phyloP scores from a whole-genome alignment of 2,113 vertebrate species.

The Oryzias curvinotus region DNA sequence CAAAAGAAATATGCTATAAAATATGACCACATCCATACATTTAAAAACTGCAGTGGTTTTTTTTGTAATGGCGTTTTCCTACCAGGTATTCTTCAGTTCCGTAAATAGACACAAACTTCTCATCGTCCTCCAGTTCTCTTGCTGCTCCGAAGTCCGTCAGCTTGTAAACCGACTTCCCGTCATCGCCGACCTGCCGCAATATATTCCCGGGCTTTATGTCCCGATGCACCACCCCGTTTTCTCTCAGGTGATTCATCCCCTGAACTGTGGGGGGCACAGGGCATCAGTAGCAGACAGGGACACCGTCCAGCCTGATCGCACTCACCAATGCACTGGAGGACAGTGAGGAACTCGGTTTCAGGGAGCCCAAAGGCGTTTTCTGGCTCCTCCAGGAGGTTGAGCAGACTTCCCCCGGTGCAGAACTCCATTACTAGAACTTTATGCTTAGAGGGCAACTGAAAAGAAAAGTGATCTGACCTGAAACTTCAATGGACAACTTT shows the following conservation, averaged over 20 bases:
- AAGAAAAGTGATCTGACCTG: not conserved
- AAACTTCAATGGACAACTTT: no score
- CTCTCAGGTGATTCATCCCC: conserved; percentile 92
- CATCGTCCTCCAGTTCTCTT: conserved; percentile 87
- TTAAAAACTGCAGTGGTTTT: not conserved
- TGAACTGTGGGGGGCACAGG: conserved; percentile 75
- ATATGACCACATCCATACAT: not conserved
- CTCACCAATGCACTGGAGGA: conserved; percentile 90
- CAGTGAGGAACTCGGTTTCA: conserved; percentile 89
- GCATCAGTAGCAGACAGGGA: not conserved
- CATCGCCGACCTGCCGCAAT: conserved; percentile 87
- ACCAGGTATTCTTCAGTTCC: conserved; percentile 96
- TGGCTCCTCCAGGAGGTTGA: conserved; percentile 85
- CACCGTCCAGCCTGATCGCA: not conserved
- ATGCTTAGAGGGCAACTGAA: conserved; percentile 76
- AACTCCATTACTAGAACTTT: conserved; percentile 97
- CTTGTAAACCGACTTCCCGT: conserved; percentile 89
- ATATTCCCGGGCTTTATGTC: conserved; percentile 98
- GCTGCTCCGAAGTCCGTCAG: conserved; percentile 92
- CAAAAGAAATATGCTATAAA: no score
- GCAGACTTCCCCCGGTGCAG: conserved; percentile 89
- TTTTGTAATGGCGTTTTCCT: conserved; percentile 32
- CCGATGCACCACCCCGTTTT: conserved; percentile 87
- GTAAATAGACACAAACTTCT: conserved; percentile 91
- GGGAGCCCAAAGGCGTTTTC: conserved; percentile 87